Base-by-base conservation (phyloP, 2,113 vertebrate species). In the Conger conger region DNA sequence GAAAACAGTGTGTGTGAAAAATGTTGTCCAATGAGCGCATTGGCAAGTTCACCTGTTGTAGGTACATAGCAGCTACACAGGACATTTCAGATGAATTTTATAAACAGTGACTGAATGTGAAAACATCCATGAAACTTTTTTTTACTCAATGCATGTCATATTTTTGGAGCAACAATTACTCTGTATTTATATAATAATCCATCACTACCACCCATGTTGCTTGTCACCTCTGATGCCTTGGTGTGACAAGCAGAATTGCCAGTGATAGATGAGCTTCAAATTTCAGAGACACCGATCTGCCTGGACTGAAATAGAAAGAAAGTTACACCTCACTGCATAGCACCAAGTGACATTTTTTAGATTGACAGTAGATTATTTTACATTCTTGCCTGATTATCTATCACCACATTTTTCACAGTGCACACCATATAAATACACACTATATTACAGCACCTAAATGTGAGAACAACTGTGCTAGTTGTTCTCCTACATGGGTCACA, bases 261-360 rank as follows among this genome's bases (percentile, higher is more conserved):
- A 81, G 54, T 73, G 68, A 15, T 37, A 36, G 38, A 63, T 40
- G 37, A 73, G 81, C 18, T 23, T 73, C 57, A 40, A 4, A 38
- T 82, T 82, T 68, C 81, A 82, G 33, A 82, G 76, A 33, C 18
- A 68, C 37, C 73, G 23, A 82, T 68, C 33, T 16, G 36, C 23
- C 73, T 36, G 35, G 81, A 82, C 81, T 37, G 45, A 82, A 82
- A 54, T 33, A 68, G 81, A 82, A 23, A 11, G 81, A 38, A 68
- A 68, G 15, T 35, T 37, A 23, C 36, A 33, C 35, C 36, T 68
- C 63, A 33, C 35, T 82, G 73, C 63, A 60, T 82, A 73, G 18
- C 76, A 78, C 33, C 20, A 6, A 73, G 9, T 73, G 63, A 13
- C 11, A 73, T 73, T 73, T 33, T 50, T 50, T 50, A 50, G 45